Base-by-base conservation (phyloP, 2,797 vertebrate species). In the Crocodylus rhombifer region DNA sequence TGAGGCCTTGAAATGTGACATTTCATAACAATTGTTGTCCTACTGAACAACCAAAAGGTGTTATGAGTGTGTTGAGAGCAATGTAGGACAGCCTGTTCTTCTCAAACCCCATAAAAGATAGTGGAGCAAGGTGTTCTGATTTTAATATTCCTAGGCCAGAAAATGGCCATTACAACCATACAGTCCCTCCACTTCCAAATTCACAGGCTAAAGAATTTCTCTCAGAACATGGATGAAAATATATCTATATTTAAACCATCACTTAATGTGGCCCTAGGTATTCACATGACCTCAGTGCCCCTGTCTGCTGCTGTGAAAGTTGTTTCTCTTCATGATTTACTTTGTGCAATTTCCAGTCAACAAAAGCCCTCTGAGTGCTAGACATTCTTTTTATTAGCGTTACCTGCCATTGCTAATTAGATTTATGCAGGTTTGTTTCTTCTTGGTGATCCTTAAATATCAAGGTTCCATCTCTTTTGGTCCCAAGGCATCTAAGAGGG, bases 401-500 rank as follows among this genome's bases (percentile, higher is more conserved):
- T 58, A 78, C 77, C 85, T 85, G 75, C 75, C 85, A 78, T 14
- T 87, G 88, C 90, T 93, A 86, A 92, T 94, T 67, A 85, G 77
- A 88, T 89, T 90, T 81, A 51, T 20, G 65, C 78, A 64, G 81
- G 55, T 87, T 92, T 89, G 51, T 69, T 95, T 88, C 92, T 84
- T 71, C 83, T 91, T 87, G 84, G 81, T 17, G 23, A 86, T 75
- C 81, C 77, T 95, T 95, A 94, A 93, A 95, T 93, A 89, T 77
- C 92, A 85, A 76, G 42, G 67, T 93, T 92, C 78, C 71, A 0
- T 42, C 84, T 77, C 91, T 92, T 56, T 36, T 21, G 42, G 88
- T 90, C 90, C 87, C 94, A 73, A 93, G 76, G 82, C 86, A 89
- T 69, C 87, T 23, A 65, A 89, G 79, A 16, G 81, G 89, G 90